These are phyloP conservation scores for Psettodes erumei DNA, from an alignment of 2,113 vertebrate species.

Conservation along the genomic window DNA sequence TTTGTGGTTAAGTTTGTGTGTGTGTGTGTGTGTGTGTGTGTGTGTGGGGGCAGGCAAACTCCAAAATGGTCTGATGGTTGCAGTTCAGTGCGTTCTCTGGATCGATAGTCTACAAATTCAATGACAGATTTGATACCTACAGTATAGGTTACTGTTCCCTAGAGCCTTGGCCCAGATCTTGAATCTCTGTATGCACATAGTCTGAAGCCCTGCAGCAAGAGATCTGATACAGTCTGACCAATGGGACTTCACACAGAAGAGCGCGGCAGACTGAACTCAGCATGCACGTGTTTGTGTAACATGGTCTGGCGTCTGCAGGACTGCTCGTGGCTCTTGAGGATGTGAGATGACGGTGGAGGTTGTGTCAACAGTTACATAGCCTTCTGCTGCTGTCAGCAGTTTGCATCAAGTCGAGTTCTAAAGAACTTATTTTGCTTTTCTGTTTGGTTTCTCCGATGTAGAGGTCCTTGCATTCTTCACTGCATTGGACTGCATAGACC, in stretches of 20 bases:
- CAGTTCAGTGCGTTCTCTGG: constrained; percentile 38
- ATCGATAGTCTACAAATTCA: constrained; percentile 69
- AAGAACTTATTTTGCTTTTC: constrained; percentile 34
- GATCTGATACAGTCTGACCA: constrained; percentile 49
- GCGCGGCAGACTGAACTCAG: constrained; percentile 17
- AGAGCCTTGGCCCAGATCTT: constrained; percentile 45
- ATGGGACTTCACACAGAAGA: constrained; percentile 2
- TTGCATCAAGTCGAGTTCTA: constrained; percentile 49
- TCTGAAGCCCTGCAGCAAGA: constrained; percentile 28
- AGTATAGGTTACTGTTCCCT: constrained; percentile 42
- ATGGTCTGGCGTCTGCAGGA: constrained; percentile 36
- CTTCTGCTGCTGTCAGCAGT: constrained; percentile 65
- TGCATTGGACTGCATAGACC: too few species aligned
- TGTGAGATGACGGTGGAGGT: not conserved
- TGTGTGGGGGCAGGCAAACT: not conserved
- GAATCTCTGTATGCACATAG: constrained; percentile 35
- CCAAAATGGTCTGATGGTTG: constrained; percentile 37
- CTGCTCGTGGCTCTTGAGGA: constrained; percentile 5
- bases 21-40: too few species aligned
- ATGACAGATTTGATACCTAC: constrained; percentile 54
- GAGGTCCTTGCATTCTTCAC: too few species aligned
- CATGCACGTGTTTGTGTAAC: constrained; percentile 36
- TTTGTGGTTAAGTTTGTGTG: constrained; percentile 59
- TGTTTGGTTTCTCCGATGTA: too few species aligned
- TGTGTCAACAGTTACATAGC: constrained; percentile 20